Evolutionary conservation across 1,140 invertebrate genomes (phyloP).

Genomic region (Temnothorax longispinosus): DNA sequence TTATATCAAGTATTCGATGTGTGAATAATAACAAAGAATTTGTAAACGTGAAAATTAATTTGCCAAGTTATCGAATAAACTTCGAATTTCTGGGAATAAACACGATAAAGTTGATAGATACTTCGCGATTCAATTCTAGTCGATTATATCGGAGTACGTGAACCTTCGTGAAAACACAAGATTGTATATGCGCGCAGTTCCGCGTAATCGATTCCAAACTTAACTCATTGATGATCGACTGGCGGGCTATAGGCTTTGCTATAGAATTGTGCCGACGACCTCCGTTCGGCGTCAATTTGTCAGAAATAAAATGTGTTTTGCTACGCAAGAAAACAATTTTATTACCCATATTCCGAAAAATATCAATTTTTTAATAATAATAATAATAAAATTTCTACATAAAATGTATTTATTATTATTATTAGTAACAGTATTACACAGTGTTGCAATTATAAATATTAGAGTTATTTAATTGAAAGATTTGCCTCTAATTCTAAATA

Average conservation of each 20-base stretch:
- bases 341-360: neutral
- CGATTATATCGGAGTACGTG: constrained; percentile 50
- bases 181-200: constrained; percentile 26
- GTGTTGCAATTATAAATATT: neutral
- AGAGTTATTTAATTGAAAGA: neutral
- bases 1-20: neutral
- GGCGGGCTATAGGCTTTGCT: constrained; percentile 4
- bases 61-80: neutral
- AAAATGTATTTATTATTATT: neutral
- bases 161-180: constrained; percentile 38
- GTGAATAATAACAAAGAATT: neutral
- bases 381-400: neutral
- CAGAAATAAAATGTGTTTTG: neutral
- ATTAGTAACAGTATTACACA: neutral
- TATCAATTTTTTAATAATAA: neutral
- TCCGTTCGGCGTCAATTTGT: neutral
- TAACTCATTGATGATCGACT: constrained; percentile 32
- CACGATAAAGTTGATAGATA: constrained; percentile 24
- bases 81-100: constrained; percentile 1
- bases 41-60: neutral
- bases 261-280: constrained; percentile 51
- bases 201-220: constrained; percentile 54
- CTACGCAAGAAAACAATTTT: neutral
- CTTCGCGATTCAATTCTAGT: constrained; percentile 56
- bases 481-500: neutral